Evolutionary conservation across 1,140 invertebrate genomes (phyloP), one percentile per base, ranked within the genome.

Genomic region (Stegodyphus mimosarum): DNA sequence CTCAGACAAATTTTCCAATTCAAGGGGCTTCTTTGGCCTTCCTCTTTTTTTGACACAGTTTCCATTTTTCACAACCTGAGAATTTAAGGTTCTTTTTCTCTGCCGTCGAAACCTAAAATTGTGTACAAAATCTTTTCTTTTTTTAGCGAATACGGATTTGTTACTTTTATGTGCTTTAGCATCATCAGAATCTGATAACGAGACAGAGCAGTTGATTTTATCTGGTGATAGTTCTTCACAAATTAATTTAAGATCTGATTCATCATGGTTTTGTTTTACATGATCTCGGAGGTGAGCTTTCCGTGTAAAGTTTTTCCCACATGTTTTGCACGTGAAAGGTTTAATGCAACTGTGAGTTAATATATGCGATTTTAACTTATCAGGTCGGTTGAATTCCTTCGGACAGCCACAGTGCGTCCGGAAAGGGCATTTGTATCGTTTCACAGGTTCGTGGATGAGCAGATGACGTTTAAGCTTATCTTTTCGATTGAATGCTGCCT

Each of bases 231-330:
- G 67, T 33, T 75, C 73, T 2, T 53, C n/a, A 48, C 13, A 11
- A 2, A 64, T 33, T 10, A 18, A 48, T 51, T 77, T 77, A 4
- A 69, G 49, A 6, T 76, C 33, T 17, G 64, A 66, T 18, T 72
- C 50, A 18, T 17, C 52, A 64, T 83, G 79, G 48, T 53, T 53
- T 53, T 76, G 71, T 55, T 53, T 78, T 15, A 66, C 33, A 48
- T 87, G 86, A 53, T 83, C 71, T 6, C 63, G 33, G 1, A 87
- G 33, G 53, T 83, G 53, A 11, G 66, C 51, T 89, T 97, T 97
- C 33, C 96, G 93, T 76, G 96, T 97, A 90, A 99, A 98, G 89
- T 96, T 95, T 70, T 96, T 95, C 50, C 96, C 97, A 90, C 97
- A 98, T 90, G 96, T 95, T 89, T 98, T 97, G 90, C 96, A 97